Percentiles rank a stretch among this genome's conserved stretches.
Evolutionary conservation across 2,888 invertebrate species (phyloP).

Genomic region (Coelogynopora nodosa): DNA sequence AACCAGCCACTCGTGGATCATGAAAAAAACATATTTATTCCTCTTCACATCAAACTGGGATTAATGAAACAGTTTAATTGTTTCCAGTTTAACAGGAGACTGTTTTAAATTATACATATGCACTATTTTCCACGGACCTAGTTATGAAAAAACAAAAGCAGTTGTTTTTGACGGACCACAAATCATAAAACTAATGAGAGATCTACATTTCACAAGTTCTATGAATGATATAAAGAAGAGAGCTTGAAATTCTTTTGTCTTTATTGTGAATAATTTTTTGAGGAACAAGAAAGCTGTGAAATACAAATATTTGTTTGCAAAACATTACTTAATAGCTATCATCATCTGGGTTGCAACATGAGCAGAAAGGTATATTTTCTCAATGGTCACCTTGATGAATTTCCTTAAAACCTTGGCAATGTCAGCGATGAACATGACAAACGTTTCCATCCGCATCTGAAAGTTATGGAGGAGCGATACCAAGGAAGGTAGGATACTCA

Average conservation of each 20-base stretch:
- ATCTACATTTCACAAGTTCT: conserved; percentile 43
- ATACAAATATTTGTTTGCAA: conserved; percentile 44
- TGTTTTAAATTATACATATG: conserved; percentile 48
- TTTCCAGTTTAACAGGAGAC: conserved; percentile 40
- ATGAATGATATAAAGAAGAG: conserved; percentile 45
- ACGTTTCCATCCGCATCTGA: conserved; percentile 59
- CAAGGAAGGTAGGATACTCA: conserved; percentile 53
- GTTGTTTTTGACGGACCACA: conserved; percentile 47
- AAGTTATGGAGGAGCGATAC: conserved; percentile 54
- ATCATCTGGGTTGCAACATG: conserved; percentile 54
- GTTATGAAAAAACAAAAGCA: conserved; percentile 46
- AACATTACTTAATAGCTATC: conserved; percentile 45
- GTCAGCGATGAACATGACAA: conserved; percentile 58
- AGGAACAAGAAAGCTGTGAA: conserved; percentile 47
- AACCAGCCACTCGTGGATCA: conserved; percentile 20
- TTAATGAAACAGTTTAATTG: conserved; percentile 20
- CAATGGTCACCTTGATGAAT: conserved; percentile 53
- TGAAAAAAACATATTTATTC: conserved; percentile 19
- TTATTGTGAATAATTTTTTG: conserved; percentile 43
- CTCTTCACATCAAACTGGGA: conserved; percentile 9
- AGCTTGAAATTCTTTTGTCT: conserved; percentile 48
- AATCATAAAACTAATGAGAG: conserved; percentile 27
- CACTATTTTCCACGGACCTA: conserved; percentile 46
- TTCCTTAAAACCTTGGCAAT: conserved; percentile 57
- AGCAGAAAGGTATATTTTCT: conserved; percentile 50